Percentiles rank a stretch among this genome's conserved stretches.
Evolutionary conservation across 2,113 vertebrate species (phyloP).

Genomic region (Anolis sagrei): DNA sequence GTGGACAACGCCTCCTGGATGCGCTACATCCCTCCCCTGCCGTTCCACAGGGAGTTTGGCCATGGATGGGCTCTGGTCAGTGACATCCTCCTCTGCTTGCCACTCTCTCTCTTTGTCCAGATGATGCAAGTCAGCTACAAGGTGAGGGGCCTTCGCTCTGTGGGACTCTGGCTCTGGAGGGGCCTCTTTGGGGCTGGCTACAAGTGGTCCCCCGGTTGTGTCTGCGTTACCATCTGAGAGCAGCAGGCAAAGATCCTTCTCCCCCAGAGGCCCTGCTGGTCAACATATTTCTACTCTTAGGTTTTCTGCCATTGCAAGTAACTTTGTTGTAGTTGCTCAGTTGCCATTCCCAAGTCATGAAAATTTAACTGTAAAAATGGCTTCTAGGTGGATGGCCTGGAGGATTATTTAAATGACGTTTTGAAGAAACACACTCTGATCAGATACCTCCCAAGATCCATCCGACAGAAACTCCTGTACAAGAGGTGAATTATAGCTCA

Average conservation of each 20-base stretch:
- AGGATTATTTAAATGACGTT: slow-evolving; percentile 88
- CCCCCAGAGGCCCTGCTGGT: too few species aligned
- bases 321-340: not conserved
- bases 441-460: slow-evolving; percentile 80
- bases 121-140: slow-evolving; percentile 93
- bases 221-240: too few species aligned
- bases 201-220: too few species aligned
- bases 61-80: slow-evolving; percentile 90
- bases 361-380: slow-evolving; percentile 22
- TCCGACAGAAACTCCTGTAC: slow-evolving; percentile 91
- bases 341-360: not conserved
- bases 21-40: slow-evolving; percentile 86
- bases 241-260: too few species aligned
- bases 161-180: not conserved
- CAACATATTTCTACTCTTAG: too few species aligned
- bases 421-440: slow-evolving; percentile 89
- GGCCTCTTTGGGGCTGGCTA: too few species aligned
- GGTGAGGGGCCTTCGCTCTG: slow-evolving; percentile 72
- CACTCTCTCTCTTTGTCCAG: slow-evolving; percentile 92
- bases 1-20: slow-evolving; percentile 86
- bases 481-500: slow-evolving; percentile 80
- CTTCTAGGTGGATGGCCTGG: slow-evolving; percentile 88
- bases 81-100: slow-evolving; percentile 90
- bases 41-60: slow-evolving; percentile 82
- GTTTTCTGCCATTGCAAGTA: too few species aligned